Base-by-base conservation (phyloP, 2,888 invertebrate species). In the Chorisops tibialis region DNA sequence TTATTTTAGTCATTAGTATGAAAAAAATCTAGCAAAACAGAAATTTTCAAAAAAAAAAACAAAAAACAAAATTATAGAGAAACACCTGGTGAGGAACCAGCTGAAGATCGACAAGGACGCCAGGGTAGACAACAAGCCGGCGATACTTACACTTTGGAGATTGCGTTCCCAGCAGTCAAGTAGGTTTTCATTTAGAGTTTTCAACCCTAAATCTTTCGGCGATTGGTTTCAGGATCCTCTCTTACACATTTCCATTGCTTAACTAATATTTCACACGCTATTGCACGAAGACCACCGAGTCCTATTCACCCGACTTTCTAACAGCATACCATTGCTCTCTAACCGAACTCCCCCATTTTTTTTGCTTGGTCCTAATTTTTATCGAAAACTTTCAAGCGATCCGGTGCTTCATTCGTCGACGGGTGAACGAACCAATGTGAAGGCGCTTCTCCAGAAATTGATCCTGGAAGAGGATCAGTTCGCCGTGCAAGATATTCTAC, bases 391-490 rank as follows among this genome's bases (percentile, higher is more conserved):
- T 30, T 30, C 30, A 30, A 93, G 94, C 78, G 95, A 95, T 81
- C 95, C 95, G 62, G 91, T 95, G 64, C 81, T 89, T 66, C 89
- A 94, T 74, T 85, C 87, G 43, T 92, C 91, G 70, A 89, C 89
- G 58, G 93, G 94, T 72, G 93, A 94, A 76, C 83, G 93, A 64
- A 88, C 93, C 2, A 87, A 85, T 59, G 93, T 94, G 0, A 87
- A 93, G 74, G 82, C 86, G 62, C 81, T 96, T 63, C 80, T 97
- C 69, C 92, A 96, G 79, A 90, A 89, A 76, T 82, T 96, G 1
- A 95, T 96, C 68, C 83, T 96, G 65, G 93, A 96, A 80, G 91
- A 94, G 76, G 93, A 93, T 79, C 93, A 94, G 76, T 93, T 96
- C 74, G 94, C 94, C 72, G 95, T 96, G 3, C 86, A 91, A 71